phyloP scores from a whole-genome alignment of 2,888 invertebrate genomes.

The Trisateles emortualis region DNA sequence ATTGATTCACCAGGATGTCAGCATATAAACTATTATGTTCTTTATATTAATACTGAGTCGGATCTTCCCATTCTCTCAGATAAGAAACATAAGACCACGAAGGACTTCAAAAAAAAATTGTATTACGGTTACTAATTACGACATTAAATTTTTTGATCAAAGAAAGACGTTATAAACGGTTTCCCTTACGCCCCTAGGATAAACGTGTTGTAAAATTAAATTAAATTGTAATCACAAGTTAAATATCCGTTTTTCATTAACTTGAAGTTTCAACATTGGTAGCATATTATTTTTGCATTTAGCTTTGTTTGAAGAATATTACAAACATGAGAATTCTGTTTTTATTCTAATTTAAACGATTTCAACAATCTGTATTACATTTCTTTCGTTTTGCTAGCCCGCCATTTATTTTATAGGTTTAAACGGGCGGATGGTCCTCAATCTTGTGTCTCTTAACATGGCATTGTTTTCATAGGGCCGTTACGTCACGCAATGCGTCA shows the following conservation, averaged over 20 bases:
- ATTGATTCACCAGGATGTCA: conserved; percentile 41
- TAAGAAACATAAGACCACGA: conserved; percentile 30
- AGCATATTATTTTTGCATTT: no score
- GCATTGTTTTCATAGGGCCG: conserved; percentile 53
- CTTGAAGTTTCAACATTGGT: not conserved
- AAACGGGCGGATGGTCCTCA: conserved; percentile 31
- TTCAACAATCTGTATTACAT: conserved; percentile 17
- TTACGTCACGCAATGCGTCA: conserved; percentile 64
- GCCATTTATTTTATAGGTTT: conserved; percentile 26
- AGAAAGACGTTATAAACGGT: conserved; percentile 4
- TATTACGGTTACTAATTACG: conserved; percentile 18
- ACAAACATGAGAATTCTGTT: not conserved
- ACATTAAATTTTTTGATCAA: conserved; percentile 15
- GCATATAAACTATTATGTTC: conserved; percentile 32
- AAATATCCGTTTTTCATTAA: not conserved
- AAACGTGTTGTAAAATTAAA: conserved; percentile 9
- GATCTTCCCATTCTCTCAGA: conserved; percentile 28
- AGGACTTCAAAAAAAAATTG: conserved; percentile 12
- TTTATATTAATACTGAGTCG: conserved; percentile 22
- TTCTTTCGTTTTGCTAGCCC: conserved; percentile 27
- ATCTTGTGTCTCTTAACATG: conserved; percentile 49
- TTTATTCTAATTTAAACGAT: not conserved
- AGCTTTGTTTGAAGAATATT: no score
- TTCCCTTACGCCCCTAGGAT: conserved; percentile 4
- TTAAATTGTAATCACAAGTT: not conserved